Evolutionary conservation across 2,797 vertebrate genomes (phyloP).

Genomic region (Uromys caudimaculatus): DNA sequence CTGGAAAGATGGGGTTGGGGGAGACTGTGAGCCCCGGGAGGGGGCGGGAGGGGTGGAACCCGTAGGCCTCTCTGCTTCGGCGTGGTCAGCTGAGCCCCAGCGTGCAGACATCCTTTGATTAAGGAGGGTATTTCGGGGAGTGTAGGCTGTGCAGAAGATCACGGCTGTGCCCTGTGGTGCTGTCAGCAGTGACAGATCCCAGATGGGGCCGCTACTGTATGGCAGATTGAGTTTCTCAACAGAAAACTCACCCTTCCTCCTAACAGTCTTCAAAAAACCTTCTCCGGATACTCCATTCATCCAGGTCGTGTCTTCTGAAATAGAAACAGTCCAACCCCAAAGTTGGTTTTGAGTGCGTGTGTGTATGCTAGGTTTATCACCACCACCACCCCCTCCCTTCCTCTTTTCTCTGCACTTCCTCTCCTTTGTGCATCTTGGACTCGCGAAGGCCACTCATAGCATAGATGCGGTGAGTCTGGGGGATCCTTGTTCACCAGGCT

Average conservation of each 20-base stretch:
- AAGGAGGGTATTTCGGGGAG: slow-evolving; percentile 87
- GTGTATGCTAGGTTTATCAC: background rate
- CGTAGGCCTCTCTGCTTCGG: background rate
- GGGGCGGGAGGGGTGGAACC: slow-evolving; percentile 36
- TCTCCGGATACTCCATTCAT: slow-evolving; percentile 85
- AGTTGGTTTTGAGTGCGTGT: slow-evolving; percentile 39
- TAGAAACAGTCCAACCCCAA: slow-evolving; percentile 73
- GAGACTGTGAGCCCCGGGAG: background rate
- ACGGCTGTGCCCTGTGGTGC: slow-evolving; percentile 91
- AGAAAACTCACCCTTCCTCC: slow-evolving; percentile 90
- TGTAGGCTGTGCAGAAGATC: slow-evolving; percentile 90
- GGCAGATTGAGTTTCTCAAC: slow-evolving; percentile 94
- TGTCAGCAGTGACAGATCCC: slow-evolving; percentile 94
- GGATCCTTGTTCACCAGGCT: background rate
- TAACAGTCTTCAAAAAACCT: slow-evolving; percentile 91
- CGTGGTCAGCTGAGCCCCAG: slow-evolving; percentile 70
- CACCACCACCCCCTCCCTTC: no score
- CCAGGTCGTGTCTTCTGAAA: slow-evolving; percentile 85
- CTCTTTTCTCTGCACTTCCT: slow-evolving; percentile 54
- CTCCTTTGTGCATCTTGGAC: slow-evolving; percentile 62
- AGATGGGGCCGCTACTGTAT: slow-evolving; percentile 94
- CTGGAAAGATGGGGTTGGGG: slow-evolving; percentile 32
- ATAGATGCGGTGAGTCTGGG: background rate
- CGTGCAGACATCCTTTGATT: slow-evolving; percentile 83
- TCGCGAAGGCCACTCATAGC: background rate